These are phyloP conservation scores for Linnaemya tessellans DNA, from an alignment of 2,888 invertebrate genomes.

Conservation along the genomic window DNA sequence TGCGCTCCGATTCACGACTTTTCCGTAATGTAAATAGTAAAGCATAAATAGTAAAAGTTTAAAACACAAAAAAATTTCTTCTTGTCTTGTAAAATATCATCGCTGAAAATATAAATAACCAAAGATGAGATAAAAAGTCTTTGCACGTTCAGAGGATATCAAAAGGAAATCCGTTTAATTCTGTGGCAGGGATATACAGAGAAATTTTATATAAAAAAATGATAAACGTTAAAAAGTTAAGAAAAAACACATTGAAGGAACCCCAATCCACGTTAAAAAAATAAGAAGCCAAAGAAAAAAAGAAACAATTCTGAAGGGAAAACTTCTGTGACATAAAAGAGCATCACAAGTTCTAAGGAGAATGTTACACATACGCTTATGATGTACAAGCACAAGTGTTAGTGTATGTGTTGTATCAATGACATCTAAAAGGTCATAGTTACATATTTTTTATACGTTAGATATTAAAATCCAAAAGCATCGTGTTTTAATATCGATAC, in stretches of 20 bases:
- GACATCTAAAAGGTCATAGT: constrained; percentile 14
- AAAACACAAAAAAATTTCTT: neutral
- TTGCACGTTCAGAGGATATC: neutral
- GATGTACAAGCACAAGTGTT: neutral
- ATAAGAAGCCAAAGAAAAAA: neutral
- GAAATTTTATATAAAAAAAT: neutral
- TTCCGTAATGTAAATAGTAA: no score
- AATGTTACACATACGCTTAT: neutral
- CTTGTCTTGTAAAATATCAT: neutral
- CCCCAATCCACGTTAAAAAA: neutral
- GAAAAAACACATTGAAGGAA: constrained; percentile 24
- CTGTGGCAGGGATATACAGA: no score
- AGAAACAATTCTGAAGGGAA: neutral
- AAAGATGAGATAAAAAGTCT: neutral
- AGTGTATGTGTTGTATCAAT: constrained; percentile 6
- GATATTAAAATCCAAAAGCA: no score
- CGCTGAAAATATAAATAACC: constrained; percentile 6
- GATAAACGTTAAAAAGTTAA: neutral
- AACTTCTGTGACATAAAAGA: neutral
- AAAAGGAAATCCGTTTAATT: no score
- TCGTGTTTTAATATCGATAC: neutral
- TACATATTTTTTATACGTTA: neutral
- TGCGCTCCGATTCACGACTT: no score
- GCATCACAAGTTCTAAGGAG: constrained; percentile 4
- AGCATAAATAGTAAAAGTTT: neutral